phyloP scores from a whole-genome alignment of 30 jellyfish, hydroid and myxozoan genomes.

The Hydra vulgaris region DNA sequence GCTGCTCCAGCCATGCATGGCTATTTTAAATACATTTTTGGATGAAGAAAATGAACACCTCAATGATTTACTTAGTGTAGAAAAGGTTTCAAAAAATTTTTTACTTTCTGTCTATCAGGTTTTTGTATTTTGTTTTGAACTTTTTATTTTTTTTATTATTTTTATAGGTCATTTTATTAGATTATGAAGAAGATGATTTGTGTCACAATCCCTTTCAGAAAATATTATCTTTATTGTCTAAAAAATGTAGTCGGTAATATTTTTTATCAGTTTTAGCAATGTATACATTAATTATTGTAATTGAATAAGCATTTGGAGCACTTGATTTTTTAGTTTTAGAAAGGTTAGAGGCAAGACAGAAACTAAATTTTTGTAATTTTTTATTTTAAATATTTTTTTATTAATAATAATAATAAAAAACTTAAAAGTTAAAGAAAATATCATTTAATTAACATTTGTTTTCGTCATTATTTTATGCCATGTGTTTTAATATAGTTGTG shows the following conservation, averaged over 20 bases:
- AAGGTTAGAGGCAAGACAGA: too few species aligned
- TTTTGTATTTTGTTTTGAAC: not conserved
- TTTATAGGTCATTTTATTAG: not conserved
- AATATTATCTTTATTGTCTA: not conserved
- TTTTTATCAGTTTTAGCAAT: not conserved
- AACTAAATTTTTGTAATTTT: not conserved
- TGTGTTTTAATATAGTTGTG: too few species aligned
- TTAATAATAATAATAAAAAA: too few species aligned
- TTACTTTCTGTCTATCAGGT: not conserved
- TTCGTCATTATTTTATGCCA: too few species aligned
- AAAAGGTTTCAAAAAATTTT: constrained; percentile 34
- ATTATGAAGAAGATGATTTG: not conserved
- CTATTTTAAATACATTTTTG: constrained; percentile 37
- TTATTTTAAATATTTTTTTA: not conserved
- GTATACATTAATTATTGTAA: not conserved
- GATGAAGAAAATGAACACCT: constrained; percentile 54
- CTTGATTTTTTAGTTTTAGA: too few species aligned
- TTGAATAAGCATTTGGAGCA: too few species aligned
- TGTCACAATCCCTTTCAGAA: not conserved
- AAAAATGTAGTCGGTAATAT: not conserved
- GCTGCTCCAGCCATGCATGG: constrained; percentile 50
- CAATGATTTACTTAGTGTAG: constrained; percentile 62
- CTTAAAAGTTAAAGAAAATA: too few species aligned
- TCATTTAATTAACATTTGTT: too few species aligned
- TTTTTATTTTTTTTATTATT: too few species aligned